Percentiles rank a stretch among this genome's conserved stretches.
phyloP scores from a whole-genome alignment of 2,113 vertebrate species.

The Phoenicopterus ruber region DNA sequence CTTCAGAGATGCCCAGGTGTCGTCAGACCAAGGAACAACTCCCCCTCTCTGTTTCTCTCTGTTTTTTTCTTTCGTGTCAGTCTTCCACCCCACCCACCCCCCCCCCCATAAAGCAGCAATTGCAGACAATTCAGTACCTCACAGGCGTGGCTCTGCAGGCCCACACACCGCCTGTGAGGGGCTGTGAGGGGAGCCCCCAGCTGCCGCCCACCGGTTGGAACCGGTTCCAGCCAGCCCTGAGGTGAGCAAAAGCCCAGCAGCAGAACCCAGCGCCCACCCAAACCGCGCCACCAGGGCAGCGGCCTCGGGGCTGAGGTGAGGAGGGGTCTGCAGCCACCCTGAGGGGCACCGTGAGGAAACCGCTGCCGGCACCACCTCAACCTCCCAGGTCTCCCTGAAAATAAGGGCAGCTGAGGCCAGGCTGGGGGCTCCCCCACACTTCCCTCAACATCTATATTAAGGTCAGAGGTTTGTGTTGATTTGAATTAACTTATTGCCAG shows the following conservation, averaged over 20 bases:
- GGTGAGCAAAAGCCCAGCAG: no score
- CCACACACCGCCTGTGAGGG: rapidly evolving
- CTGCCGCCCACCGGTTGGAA: rapidly evolving
- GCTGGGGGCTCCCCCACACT: rapidly evolving
- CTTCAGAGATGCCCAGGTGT: not conserved
- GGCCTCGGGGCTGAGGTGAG: rapidly evolving
- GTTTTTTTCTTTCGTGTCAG: no score
- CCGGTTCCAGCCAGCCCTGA: not conserved
- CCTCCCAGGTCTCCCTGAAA: not conserved
- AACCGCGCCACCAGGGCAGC: rapidly evolving
- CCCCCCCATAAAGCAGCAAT: not conserved
- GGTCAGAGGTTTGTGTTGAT: not conserved
- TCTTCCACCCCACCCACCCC: no score
- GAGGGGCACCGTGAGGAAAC: rapidly evolving
- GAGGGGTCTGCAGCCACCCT: not conserved
- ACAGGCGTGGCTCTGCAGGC: rapidly evolving
- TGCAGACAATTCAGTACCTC: rapidly evolving
- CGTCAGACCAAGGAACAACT: not conserved
- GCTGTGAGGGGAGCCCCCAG: rapidly evolving
- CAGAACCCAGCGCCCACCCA: no score
- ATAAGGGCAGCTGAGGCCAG: not conserved
- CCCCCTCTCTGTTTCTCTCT: no score
- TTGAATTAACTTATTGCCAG: not conserved
- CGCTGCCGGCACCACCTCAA: rapidly evolving
- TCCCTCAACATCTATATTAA: not conserved